These are phyloP conservation scores for Alligator mississippiensis DNA, from an alignment of 2,113 vertebrate genomes.

Conservation along the genomic window DNA sequence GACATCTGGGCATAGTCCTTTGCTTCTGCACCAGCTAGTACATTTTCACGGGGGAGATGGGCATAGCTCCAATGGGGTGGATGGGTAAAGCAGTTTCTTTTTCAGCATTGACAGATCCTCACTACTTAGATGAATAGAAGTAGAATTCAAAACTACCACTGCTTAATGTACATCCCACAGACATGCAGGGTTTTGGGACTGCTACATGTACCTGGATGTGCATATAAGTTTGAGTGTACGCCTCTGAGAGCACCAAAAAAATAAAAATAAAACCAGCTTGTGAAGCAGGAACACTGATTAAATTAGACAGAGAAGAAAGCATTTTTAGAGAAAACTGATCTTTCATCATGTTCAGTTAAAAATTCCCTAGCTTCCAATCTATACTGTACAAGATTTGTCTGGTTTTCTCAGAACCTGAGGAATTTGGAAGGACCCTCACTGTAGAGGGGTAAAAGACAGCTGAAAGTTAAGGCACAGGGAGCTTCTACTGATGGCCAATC, in stretches of 20 bases:
- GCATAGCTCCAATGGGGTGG: not conserved
- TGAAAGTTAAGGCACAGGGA: not conserved
- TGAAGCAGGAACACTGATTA: not conserved
- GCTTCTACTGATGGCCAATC: not conserved
- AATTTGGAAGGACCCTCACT: not conserved
- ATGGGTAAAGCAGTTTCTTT: not conserved
- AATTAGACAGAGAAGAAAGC: not conserved
- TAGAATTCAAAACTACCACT: not conserved
- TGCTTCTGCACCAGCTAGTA: not conserved
- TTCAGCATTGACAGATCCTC: not conserved
- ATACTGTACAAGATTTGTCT: not conserved
- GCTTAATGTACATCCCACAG: not conserved
- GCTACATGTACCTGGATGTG: not conserved
- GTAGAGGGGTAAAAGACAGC: not conserved
- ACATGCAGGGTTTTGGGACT: not conserved
- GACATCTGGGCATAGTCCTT: not conserved
- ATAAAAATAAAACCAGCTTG: not conserved
- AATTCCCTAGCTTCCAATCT: not conserved
- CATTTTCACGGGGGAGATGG: not conserved
- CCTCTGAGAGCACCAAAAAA: not conserved
- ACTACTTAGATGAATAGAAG: not conserved
- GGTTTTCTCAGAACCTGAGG: not conserved
- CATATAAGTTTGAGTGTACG: not conserved
- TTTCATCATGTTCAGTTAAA: not conserved
- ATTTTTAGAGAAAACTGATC: not conserved